Percentiles rank a stretch among this genome's conserved stretches.
phyloP scores from a whole-genome alignment of 2,888 invertebrate genomes.

The Caradrina kadenii region DNA sequence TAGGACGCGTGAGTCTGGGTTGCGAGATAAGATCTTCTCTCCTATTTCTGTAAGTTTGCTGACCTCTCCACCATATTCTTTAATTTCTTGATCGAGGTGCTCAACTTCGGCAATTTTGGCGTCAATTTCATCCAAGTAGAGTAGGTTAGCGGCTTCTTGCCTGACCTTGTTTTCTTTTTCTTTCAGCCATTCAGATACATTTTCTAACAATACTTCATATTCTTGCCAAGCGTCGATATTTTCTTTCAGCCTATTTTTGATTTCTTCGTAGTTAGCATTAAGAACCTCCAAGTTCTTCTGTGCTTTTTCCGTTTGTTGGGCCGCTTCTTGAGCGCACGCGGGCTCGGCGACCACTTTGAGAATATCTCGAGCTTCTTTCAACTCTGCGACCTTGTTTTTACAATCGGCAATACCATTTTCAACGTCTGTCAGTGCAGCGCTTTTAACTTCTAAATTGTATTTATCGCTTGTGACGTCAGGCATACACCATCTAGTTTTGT shows the following conservation, averaged over 20 bases:
- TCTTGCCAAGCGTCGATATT: slow-evolving; percentile 95
- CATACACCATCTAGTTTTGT: slow-evolving; percentile 97
- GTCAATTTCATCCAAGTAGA: slow-evolving; percentile 92
- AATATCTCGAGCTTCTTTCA: slow-evolving; percentile 93
- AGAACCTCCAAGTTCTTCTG: slow-evolving; percentile 93
- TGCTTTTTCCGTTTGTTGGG: slow-evolving; percentile 92
- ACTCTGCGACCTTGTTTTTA: slow-evolving; percentile 91
- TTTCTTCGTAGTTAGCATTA: slow-evolving; percentile 92
- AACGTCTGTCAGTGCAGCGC: slow-evolving; percentile 94
- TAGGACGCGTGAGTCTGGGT: slow-evolving; percentile 95
- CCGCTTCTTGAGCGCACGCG: slow-evolving; percentile 92
- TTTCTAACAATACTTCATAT: slow-evolving; percentile 94
- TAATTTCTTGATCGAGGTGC: slow-evolving; percentile 91
- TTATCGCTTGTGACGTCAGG: slow-evolving; percentile 97
- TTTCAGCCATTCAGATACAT: slow-evolving; percentile 94
- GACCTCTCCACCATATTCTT: slow-evolving; percentile 92
- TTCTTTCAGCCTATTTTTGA: slow-evolving; percentile 92
- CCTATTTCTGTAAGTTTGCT: slow-evolving; percentile 92
- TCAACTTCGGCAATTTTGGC: slow-evolving; percentile 93
- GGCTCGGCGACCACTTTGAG: slow-evolving; percentile 94
- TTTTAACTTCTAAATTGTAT: slow-evolving; percentile 97
- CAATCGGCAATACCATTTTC: slow-evolving; percentile 94
- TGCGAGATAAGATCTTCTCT: slow-evolving; percentile 93
- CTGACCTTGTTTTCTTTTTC: slow-evolving; percentile 94
- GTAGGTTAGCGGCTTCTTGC: slow-evolving; percentile 93